Evolutionary conservation across 2,797 vertebrate species (phyloP).

Genomic region (Molossus alvarezi): DNA sequence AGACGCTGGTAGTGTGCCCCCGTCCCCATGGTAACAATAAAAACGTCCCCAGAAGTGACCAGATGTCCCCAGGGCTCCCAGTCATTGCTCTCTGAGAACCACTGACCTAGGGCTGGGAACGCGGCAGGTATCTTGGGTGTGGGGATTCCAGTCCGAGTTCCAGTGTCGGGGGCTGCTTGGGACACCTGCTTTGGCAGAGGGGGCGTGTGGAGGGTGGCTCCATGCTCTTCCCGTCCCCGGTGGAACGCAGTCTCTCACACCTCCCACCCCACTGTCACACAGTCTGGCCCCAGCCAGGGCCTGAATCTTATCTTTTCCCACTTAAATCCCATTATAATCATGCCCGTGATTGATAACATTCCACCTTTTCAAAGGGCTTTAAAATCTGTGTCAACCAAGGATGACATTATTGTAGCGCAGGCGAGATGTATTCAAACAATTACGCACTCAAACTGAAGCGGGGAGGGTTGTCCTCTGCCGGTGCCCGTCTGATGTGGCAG

Average conservation of each 20-base stretch:
- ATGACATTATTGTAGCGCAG: constrained; percentile 83
- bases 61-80: background rate
- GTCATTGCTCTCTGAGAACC: too few relatives aligned
- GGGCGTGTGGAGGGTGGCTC: rapidly evolving
- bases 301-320: constrained; percentile 70
- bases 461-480: constrained; percentile 80
- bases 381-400: constrained; percentile 86
- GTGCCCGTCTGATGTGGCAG: constrained; percentile 78
- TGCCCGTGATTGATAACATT: constrained; percentile 76
- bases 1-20: background rate
- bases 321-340: constrained; percentile 82
- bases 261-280: background rate
- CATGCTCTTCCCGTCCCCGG: background rate
- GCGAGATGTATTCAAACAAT: constrained; percentile 85
- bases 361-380: constrained; percentile 87
- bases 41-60: background rate
- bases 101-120: background rate
- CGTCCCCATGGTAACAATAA: background rate
- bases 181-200: background rate
- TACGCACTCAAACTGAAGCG: constrained; percentile 73
- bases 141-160: background rate
- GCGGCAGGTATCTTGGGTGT: background rate
- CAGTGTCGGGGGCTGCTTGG: background rate
- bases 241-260: background rate
- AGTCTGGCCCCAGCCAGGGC: background rate